phyloP scores from a whole-genome alignment of 2,113 vertebrate genomes.

The Dermatemys mawii region DNA sequence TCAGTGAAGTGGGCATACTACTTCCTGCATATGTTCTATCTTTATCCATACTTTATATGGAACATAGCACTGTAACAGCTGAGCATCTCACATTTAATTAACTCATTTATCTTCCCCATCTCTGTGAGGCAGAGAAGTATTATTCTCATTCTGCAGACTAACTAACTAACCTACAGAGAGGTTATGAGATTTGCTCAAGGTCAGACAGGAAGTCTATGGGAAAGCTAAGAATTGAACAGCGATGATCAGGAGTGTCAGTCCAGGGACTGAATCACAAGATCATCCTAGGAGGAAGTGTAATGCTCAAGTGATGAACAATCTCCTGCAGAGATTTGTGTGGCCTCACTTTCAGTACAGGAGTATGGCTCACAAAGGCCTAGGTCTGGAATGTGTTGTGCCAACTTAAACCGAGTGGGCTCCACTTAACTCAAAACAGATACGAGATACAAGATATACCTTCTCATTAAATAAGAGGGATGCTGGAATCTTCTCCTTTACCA shows the following conservation, averaged over 20 bases:
- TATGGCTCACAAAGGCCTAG: neutral
- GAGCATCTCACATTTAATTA: neutral
- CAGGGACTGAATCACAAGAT: neutral
- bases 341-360: neutral
- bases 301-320: neutral
- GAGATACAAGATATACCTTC: neutral
- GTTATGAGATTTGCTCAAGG: neutral
- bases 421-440: neutral
- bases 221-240: neutral
- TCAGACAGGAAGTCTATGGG: neutral
- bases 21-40: neutral
- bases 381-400: neutral
- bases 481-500: neutral
- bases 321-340: neutral
- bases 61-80: neutral
- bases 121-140: neutral
- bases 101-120: neutral
- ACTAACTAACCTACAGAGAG: neutral
- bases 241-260: neutral
- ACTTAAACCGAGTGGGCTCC: neutral
- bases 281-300: too few relatives aligned
- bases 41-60: neutral
- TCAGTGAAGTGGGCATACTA: rapidly evolving
- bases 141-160: neutral
- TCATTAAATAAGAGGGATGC: neutral